phyloP scores from a whole-genome alignment of 2,888 invertebrate genomes.

The Tolmerus cingulatus region DNA sequence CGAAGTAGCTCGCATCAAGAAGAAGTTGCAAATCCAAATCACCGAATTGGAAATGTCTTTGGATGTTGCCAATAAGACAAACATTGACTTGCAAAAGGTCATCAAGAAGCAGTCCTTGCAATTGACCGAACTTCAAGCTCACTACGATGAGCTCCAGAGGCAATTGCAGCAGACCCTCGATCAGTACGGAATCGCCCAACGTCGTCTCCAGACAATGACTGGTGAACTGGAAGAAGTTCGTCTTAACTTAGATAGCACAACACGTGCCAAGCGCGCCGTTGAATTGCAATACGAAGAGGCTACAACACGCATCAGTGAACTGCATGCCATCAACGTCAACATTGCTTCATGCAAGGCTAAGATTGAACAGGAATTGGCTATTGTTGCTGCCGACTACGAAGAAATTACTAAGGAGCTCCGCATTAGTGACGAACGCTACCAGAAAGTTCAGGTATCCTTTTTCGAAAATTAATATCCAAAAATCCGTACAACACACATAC shows the following conservation, averaged over 20 bases:
- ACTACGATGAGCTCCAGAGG: slow-evolving; percentile 96
- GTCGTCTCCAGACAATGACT: slow-evolving; percentile 88
- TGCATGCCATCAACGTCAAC: slow-evolving; percentile 94
- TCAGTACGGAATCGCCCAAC: slow-evolving; percentile 89
- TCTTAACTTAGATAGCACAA: slow-evolving; percentile 90
- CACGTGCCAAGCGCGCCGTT: slow-evolving; percentile 88
- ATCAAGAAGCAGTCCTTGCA: slow-evolving; percentile 97
- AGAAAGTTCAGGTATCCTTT: slow-evolving; percentile 77
- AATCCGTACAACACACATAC: not conserved
- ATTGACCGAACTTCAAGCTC: slow-evolving; percentile 88
- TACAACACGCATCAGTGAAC: slow-evolving; percentile 89
- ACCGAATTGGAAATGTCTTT: slow-evolving; percentile 96
- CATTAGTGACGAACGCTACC: slow-evolving; percentile 92
- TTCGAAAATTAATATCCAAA: not conserved
- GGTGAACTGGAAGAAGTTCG: slow-evolving; percentile 96
- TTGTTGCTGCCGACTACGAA: slow-evolving; percentile 95
- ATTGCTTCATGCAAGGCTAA: slow-evolving; percentile 93
- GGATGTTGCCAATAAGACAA: slow-evolving; percentile 98
- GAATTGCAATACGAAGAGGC: slow-evolving; percentile 93
- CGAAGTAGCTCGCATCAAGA: slow-evolving; percentile 96
- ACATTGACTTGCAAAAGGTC: slow-evolving; percentile 95
- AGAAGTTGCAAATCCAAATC: slow-evolving; percentile 98
- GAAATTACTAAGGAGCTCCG: slow-evolving; percentile 96
- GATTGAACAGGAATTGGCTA: slow-evolving; percentile 91
- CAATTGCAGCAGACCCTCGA: slow-evolving; percentile 95